phyloP scores from a whole-genome alignment of 2,113 vertebrate genomes.

The Talpa occidentalis region DNA sequence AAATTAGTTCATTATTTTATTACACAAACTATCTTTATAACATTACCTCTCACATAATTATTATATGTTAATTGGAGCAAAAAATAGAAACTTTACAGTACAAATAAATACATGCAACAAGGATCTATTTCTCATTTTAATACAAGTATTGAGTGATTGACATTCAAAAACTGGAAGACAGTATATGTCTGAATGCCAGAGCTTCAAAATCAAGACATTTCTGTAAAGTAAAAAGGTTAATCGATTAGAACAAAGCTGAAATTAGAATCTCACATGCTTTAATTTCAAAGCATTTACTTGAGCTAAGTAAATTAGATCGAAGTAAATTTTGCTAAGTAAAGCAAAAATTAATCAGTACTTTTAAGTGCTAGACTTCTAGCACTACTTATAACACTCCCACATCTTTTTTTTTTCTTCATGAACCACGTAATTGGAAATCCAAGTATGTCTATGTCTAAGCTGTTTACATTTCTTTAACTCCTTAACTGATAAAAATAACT shows the following conservation, averaged over 20 bases:
- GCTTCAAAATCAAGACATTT: conserved; percentile 89
- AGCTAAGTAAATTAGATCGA: neutral
- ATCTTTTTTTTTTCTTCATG: neutral
- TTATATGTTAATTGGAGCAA: neutral
- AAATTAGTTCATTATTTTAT: conserved; percentile 10
- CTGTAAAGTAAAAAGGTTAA: conserved; percentile 83
- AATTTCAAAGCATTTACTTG: conserved; percentile 1
- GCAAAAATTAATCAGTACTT: neutral
- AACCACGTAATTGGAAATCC: neutral
- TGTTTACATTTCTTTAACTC: neutral
- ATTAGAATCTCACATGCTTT: neutral
- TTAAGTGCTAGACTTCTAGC: neutral
- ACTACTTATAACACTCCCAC: neutral
- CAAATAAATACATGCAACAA: conserved; percentile 20
- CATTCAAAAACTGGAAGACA: conserved; percentile 65
- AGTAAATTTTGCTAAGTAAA: neutral
- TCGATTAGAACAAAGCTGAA: conserved; percentile 52
- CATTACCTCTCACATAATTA: neutral
- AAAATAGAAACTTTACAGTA: neutral
- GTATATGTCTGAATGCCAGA: conserved; percentile 86
- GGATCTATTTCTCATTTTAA: conserved; percentile 64
- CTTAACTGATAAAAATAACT: neutral
- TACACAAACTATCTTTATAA: neutral
- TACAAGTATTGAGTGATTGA: conserved; percentile 1
- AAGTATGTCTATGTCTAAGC: neutral